Evolutionary conservation across 2,888 invertebrate species (phyloP), one percentile per base, ranked within the genome.

Genomic region (Acrocera orbiculus): DNA sequence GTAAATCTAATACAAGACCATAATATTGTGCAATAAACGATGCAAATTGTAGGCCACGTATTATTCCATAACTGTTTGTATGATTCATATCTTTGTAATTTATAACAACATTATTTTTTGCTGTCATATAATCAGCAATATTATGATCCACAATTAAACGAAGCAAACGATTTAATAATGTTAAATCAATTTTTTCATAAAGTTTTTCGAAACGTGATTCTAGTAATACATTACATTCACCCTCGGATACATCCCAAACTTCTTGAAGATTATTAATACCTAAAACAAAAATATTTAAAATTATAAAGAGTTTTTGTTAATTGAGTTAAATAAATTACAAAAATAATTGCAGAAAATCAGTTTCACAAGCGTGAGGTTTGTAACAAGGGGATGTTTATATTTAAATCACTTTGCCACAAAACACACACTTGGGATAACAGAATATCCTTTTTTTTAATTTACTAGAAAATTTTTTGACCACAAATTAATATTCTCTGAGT

Each of bases 41-140:
- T 0, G 96, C 90, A 64, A 99, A 99, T 60, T 99, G 98, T 11
- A 99, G 67, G n/a, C 98, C 98, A 32, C 96, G 71, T 49, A 95
- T 90, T 38, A 95, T 92, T 30, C 98, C 98, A 57, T 98, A 99
- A 48, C 95, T 93, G 73, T 99, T 99, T 0, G 95, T 96, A 61
- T 99, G 98, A 62, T 98, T 98, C 98, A 99, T 99, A 56, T 99
- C 98, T 68, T 96, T 98, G 64, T 98, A 99, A 62, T 96, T 98
- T 44, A 99, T 96, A 34, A 95, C 89, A n/a, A 99, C 93, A 64
- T 99, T 99, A 63, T 98, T 98, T 63, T 99, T 99, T 3, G 98
- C 95, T 0, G 98, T 96, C 95, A 99, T 98, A 64, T 99, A 99
- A 72, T 99, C 98, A 46, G 98, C 98, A 52, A 99, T 99, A 60